Evolutionary conservation across 1,140 invertebrate species (phyloP).

Genomic region (Proctacanthus coquilletti): DNA sequence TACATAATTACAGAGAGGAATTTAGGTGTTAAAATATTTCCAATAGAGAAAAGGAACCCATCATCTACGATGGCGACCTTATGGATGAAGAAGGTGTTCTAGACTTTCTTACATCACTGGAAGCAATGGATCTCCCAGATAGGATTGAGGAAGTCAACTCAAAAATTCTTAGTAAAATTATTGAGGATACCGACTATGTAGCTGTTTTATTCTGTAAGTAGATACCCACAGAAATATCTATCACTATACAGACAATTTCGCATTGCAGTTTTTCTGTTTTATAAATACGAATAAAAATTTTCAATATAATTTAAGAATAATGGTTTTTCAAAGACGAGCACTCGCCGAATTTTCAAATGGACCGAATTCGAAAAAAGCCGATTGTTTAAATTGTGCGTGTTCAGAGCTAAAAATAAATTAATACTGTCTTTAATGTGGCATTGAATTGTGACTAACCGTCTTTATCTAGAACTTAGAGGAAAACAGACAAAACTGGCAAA

Average conservation of each 20-base stretch:
- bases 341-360: too few species aligned
- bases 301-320: too few species aligned
- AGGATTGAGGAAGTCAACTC: conserved; percentile 90
- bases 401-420: too few species aligned
- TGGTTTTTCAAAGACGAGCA: too few species aligned
- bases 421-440: too few species aligned
- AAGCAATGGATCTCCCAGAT: conserved; percentile 89
- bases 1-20: conserved; percentile 1
- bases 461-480: too few species aligned
- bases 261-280: conserved; percentile 1
- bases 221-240: conserved; percentile 1
- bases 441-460: too few species aligned
- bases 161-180: conserved; percentile 78
- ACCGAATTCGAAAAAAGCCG: too few species aligned
- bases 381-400: too few species aligned
- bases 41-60: conserved; percentile 67
- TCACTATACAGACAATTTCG: neutral
- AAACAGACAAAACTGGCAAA: too few species aligned
- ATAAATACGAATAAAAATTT: too few species aligned
- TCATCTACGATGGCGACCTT: conserved; percentile 86
- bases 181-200: conserved; percentile 82
- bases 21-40: neutral
- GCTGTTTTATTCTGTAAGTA: conserved; percentile 91
- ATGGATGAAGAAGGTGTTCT: conserved; percentile 88
- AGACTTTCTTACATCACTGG: conserved; percentile 82